Conservation (phyloP, 2,797 vertebrate genomes). For the Argyrosomus regius region DNA sequence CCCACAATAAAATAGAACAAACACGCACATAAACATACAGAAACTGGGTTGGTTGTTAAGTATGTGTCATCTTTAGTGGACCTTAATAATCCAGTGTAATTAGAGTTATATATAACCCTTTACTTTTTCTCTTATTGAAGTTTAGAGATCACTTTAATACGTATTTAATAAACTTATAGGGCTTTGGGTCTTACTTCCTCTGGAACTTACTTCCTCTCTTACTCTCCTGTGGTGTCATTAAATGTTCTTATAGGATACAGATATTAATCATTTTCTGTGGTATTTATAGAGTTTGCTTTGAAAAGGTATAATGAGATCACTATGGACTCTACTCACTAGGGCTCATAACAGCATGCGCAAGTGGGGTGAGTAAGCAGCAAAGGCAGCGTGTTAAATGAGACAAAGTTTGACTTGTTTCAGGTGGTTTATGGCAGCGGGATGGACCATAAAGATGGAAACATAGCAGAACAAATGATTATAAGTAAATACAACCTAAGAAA, state of each 20-base stretch:
- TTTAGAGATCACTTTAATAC: neutral
- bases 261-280: conserved; percentile 2
- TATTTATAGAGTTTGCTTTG: conserved; percentile 23
- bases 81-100: neutral
- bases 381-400: neutral
- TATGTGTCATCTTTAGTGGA: neutral
- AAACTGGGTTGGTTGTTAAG: neutral
- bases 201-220: neutral
- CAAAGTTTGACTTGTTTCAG: neutral
- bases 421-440: neutral
- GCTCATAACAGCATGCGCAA: conserved; percentile 6
- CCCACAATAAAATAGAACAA: neutral
- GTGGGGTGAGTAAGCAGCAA: conserved; percentile 3
- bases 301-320: conserved; percentile 44
- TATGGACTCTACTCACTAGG: conserved; percentile 1
- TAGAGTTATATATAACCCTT: too few species aligned
- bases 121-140: neutral
- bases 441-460: neutral
- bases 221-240: conserved; percentile 30
- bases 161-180: neutral
- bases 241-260: neutral
- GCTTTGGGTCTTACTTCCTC: neutral
- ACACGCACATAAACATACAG: neutral
- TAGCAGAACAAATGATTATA: neutral
- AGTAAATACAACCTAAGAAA: neutral